Evolutionary conservation across 2,888 invertebrate species (phyloP).

Genomic region (Podabrus alpinus): DNA sequence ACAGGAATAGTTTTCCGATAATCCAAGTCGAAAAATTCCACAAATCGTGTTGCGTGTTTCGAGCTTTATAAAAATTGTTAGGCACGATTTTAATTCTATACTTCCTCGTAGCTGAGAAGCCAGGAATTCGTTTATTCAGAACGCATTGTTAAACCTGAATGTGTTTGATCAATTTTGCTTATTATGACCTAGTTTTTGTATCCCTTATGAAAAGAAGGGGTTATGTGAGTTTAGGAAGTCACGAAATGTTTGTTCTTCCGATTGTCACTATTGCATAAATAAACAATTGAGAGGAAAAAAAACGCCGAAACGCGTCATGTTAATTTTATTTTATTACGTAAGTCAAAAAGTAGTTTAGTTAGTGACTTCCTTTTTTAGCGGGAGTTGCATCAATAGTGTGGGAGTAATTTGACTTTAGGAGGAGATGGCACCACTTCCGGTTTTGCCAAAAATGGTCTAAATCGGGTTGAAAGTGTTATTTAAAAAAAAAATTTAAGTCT

Average conservation of each 20-base stretch:
- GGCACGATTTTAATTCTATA: neutral
- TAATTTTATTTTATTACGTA: too few relatives aligned
- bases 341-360: too few relatives aligned
- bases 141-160: neutral
- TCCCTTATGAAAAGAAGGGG: neutral
- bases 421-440: too few relatives aligned
- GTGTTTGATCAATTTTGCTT: neutral
- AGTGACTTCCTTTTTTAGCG: too few relatives aligned
- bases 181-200: neutral
- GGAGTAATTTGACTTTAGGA: too few relatives aligned
- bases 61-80: neutral
- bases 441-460: too few relatives aligned
- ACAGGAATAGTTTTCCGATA: neutral
- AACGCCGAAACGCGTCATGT: too few relatives aligned
- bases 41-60: neutral
- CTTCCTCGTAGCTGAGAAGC: neutral
- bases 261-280: too few relatives aligned
- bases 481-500: too few relatives aligned
- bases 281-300: too few relatives aligned
- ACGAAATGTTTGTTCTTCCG: neutral
- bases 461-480: too few relatives aligned
- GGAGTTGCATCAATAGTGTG: too few relatives aligned
- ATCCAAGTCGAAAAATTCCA: neutral
- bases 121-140: neutral
- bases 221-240: neutral